A percentile compares a stretch with the other conserved stretches of the same genome.
These are phyloP conservation scores for Silurus meridionalis DNA, from an alignment of 2,113 vertebrate genomes.

Conservation along the genomic window DNA sequence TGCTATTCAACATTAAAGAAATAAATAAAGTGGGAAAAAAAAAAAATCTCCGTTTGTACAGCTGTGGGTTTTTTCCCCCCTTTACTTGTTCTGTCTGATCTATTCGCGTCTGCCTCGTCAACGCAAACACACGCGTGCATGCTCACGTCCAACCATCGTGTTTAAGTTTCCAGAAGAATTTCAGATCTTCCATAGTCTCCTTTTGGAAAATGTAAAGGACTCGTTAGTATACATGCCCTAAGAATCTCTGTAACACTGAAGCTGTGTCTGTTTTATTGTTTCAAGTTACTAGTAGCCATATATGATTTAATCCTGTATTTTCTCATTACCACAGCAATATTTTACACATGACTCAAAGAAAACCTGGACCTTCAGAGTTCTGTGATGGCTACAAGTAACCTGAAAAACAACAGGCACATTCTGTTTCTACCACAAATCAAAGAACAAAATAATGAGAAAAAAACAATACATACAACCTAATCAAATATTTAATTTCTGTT, in stretches of 20 bases:
- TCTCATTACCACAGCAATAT: background rate
- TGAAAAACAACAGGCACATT: background rate
- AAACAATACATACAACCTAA: background rate
- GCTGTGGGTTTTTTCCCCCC: background rate
- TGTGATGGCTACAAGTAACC: background rate
- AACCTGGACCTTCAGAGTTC: background rate
- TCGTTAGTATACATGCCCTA: background rate
- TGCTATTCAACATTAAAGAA: slow-evolving; percentile 90
- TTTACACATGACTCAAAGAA: background rate
- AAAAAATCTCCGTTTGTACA: background rate
- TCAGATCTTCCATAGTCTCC: background rate
- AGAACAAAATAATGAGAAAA: background rate
- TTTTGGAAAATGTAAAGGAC: background rate
- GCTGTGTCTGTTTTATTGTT: background rate
- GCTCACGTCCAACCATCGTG: background rate
- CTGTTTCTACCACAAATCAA: background rate
- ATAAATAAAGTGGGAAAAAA: slow-evolving; percentile 76
- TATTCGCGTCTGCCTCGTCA: background rate
- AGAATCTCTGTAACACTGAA: background rate
- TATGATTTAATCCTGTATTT: background rate
- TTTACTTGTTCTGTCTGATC: background rate
- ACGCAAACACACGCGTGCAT: background rate
- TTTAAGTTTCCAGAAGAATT: background rate
- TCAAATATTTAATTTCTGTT: slow-evolving; percentile 14
- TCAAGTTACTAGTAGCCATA: too few relatives aligned